Evolutionary conservation across 2,888 invertebrate species (phyloP), one percentile per base, ranked within the genome.

Genomic region (Epinotia demarniana): DNA sequence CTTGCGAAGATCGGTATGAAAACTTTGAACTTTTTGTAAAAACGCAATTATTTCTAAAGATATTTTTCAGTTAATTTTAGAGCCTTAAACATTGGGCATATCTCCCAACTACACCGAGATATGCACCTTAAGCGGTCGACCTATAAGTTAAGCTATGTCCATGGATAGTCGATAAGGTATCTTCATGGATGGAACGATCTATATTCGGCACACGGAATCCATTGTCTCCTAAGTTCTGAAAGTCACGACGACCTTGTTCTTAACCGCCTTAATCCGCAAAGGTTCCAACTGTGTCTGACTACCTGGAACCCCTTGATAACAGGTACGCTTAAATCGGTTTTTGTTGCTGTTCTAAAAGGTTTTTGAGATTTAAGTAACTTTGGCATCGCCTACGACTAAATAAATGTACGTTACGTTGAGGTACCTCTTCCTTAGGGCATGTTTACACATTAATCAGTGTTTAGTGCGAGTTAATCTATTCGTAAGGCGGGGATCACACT

Each of bases 281-380:
- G 27, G 64, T 0, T 16, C 33, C 72, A 66, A 66, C 19, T 18
- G 33, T 12, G 75, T 66, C 75, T 71, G 75, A 60, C 70, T 75
- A 75, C 75, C 75, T 75, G 75, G 58, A 16, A 39, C 70, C 70
- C 70, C 71, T 75, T 33, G 57, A 60, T 27, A 43, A 64, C 70
- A 75, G 75, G 70, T 75, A 75, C 39, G 23, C 43, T 58, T 33
- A 70, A 70, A 71, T 64, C 53, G 55, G 23, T 27, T 49, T 70
- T 64, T 75, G 23, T 73, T 63, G 67, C 53, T 1, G 46, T 5
- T 23, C 33, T 64, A 46, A 64, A 70, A 74, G 23, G 23, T 49
- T 60, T 67, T 67, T 23, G 46, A n/a, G 39, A 13, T 73, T 53
- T 5, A 60, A 49, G 61, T 61, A 46, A 23, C 49, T 60, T 61